phyloP scores from a whole-genome alignment of 2,797 vertebrate species.

The Champsocephalus esox region DNA sequence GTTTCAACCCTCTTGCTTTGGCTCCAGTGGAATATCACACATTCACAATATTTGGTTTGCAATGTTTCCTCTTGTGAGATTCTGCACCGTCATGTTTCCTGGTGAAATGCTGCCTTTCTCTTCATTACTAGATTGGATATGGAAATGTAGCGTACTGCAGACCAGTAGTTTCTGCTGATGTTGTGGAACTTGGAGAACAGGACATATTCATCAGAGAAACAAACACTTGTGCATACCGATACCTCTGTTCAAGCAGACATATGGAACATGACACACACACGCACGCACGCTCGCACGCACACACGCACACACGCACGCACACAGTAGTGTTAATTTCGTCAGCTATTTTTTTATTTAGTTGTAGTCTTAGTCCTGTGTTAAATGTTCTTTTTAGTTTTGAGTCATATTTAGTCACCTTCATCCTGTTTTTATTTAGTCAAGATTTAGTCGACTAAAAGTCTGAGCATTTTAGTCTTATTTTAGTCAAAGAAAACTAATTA shows the following conservation, averaged over 20 bases:
- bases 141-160: conserved; percentile 68
- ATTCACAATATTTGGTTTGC: conserved; percentile 60
- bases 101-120: conserved; percentile 63
- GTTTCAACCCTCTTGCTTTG: conserved; percentile 15
- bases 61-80: conserved; percentile 62
- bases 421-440: too few species aligned
- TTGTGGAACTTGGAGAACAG: conserved; percentile 56
- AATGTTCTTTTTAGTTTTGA: too few species aligned
- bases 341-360: too few species aligned
- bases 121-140: conserved; percentile 76
- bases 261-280: conserved; percentile 33
- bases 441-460: too few species aligned
- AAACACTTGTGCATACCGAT: conserved; percentile 41
- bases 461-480: too few species aligned
- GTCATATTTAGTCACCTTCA: too few species aligned
- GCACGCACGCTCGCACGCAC: too few species aligned
- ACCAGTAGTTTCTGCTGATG: conserved; percentile 75
- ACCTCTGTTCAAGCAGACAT: conserved; percentile 55
- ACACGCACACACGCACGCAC: too few species aligned
- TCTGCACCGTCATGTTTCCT: conserved; percentile 60
- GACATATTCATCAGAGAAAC: conserved; percentile 65
- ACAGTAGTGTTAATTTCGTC: too few species aligned
- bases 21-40: conserved; percentile 31
- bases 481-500: too few species aligned
- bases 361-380: too few species aligned